Percentiles rank a stretch among this genome's conserved stretches.
phyloP scores from a whole-genome alignment of 2,888 invertebrate species.

The Abrostola tripartita region DNA sequence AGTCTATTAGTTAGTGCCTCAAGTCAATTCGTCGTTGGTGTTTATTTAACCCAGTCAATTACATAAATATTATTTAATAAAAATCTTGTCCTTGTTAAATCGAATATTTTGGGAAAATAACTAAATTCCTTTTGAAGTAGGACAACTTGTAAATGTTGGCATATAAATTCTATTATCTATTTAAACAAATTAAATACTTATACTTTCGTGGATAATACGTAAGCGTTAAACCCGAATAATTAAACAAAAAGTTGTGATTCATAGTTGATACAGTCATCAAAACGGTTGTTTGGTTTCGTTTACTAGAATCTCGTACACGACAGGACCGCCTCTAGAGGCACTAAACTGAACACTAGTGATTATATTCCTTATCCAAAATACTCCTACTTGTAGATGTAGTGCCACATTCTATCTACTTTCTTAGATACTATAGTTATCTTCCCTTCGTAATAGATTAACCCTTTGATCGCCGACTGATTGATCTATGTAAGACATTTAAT shows the following conservation, averaged over 20 bases:
- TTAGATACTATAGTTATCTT: constrained; percentile 64
- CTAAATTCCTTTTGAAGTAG: constrained; percentile 25
- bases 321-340: constrained; percentile 65
- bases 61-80: constrained; percentile 54
- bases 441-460: constrained; percentile 54
- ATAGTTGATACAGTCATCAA: neutral
- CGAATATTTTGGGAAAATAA: constrained; percentile 32
- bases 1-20: constrained; percentile 80
- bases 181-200: constrained; percentile 1
- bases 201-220: too few relatives aligned
- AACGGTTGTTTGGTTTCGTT: too few relatives aligned
- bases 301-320: constrained; percentile 2
- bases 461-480: constrained; percentile 55
- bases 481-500: constrained; percentile 51
- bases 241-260: too few relatives aligned
- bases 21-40: constrained; percentile 80
- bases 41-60: constrained; percentile 84
- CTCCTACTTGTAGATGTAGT: constrained; percentile 76
- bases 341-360: constrained; percentile 65
- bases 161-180: constrained; percentile 16
- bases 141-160: constrained; percentile 23
- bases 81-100: constrained; percentile 54
- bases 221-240: too few relatives aligned
- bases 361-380: constrained; percentile 71
- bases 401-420: constrained; percentile 75